Evolutionary conservation across 2,113 vertebrate genomes (phyloP).

Genomic region (Meleagris gallopavo): DNA sequence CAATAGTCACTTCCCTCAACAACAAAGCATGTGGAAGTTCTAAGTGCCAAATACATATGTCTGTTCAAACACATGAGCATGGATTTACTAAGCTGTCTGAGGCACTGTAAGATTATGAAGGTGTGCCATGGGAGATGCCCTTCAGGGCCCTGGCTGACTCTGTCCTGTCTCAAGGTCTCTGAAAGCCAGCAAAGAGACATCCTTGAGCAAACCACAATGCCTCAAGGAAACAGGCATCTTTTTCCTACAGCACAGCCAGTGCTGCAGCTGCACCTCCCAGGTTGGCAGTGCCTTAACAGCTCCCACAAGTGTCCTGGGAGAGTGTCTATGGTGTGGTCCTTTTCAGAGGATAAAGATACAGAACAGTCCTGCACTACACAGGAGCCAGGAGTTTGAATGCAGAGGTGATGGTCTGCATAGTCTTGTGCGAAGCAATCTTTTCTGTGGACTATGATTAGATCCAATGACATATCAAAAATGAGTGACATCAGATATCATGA

Average conservation of each 20-base stretch:
- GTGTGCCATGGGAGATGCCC: background rate
- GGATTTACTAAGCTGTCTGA: background rate
- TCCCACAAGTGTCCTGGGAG: background rate
- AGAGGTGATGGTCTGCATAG: background rate
- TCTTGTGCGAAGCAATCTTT: background rate
- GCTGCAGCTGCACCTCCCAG: background rate
- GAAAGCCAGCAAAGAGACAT: background rate
- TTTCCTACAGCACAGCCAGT: background rate
- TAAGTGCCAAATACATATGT: background rate
- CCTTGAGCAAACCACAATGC: background rate
- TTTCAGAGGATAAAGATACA: background rate
- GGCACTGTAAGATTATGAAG: background rate
- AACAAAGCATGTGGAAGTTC: background rate
- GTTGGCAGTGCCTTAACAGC: background rate
- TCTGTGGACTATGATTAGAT: background rate
- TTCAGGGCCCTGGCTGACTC: background rate
- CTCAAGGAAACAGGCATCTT: background rate
- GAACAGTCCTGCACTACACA: background rate
- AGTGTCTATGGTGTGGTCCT: fast-evolving
- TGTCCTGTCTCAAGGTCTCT: background rate
- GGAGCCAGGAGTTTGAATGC: background rate
- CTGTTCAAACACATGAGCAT: background rate
- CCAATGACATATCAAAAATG: background rate
- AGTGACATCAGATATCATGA: background rate
- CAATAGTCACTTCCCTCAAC: too few relatives aligned